Evolutionary conservation across 2,113 vertebrate species (phyloP).

Genomic region (Macrotis lagotis): DNA sequence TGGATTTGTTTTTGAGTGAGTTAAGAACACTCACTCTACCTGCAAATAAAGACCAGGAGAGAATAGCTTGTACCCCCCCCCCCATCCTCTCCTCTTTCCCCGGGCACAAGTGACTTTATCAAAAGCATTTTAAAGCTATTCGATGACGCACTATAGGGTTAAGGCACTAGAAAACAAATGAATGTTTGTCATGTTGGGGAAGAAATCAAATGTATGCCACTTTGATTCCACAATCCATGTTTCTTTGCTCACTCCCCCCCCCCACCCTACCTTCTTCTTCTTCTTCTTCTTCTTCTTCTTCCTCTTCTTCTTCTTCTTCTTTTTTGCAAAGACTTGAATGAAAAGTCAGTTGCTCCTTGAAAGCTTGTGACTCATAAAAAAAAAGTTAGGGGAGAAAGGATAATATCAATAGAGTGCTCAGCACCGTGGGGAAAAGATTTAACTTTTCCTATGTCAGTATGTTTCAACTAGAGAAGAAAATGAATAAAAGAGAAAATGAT

Average conservation of each 20-base stretch:
- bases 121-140: slow-evolving; percentile 1
- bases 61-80: background rate
- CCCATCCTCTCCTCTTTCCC: accelerated
- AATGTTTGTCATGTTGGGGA: background rate
- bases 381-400: slow-evolving; percentile 22
- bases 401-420: background rate
- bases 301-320: no score
- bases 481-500: background rate
- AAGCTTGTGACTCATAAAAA: background rate
- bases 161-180: slow-evolving; percentile 36
- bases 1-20: background rate
- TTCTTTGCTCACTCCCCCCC: slow-evolving; percentile 12
- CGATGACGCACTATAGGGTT: background rate
- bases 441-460: slow-evolving; percentile 2
- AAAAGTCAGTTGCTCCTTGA: slow-evolving; percentile 27
- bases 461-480: background rate
- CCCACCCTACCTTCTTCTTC: no score
- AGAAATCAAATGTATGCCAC: background rate
- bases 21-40: background rate
- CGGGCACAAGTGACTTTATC: background rate
- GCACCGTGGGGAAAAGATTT: background rate
- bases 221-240: slow-evolving; percentile 26
- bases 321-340: background rate
- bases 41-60: background rate
- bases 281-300: no score